Evolutionary conservation across 2,113 vertebrate species (phyloP).

Genomic region (Crypturellus undulatus): DNA sequence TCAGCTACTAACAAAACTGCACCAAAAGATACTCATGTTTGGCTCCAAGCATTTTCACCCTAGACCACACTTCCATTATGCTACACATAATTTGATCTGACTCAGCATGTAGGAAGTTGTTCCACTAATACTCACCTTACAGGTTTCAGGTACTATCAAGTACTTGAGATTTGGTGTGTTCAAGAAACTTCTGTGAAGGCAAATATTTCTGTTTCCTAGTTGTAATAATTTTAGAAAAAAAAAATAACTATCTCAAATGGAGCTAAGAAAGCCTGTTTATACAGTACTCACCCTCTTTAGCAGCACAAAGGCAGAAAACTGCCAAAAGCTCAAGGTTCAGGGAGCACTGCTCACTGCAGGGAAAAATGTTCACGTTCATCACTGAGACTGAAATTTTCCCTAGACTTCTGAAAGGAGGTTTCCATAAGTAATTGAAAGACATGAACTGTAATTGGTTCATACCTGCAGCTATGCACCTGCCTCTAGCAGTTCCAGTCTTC

Average conservation of each 20-base stretch:
- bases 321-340: not conserved
- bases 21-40: not conserved
- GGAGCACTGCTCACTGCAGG: not conserved
- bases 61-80: fast-evolving
- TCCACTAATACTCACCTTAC: not conserved
- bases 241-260: not conserved
- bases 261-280: not conserved
- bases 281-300: not conserved
- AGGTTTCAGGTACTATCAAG: not conserved
- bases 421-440: not conserved
- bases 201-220: not conserved
- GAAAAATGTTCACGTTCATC: not conserved
- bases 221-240: too few species aligned
- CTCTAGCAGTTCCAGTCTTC: slow-evolving; percentile 71
- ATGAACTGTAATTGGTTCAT: slow-evolving; percentile 41
- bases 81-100: not conserved
- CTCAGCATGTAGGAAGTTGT: not conserved
- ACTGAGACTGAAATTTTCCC: not conserved
- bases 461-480: slow-evolving; percentile 66
- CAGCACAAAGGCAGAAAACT: slow-evolving; percentile 38
- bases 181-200: not conserved
- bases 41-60: not conserved
- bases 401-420: slow-evolving; percentile 4
- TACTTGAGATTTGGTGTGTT: not conserved
- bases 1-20: not conserved